A percentile compares a stretch with the other conserved stretches of the same genome.
phyloP scores from a whole-genome alignment of 2,888 invertebrate genomes.

The Meliscaeva auricollis region DNA sequence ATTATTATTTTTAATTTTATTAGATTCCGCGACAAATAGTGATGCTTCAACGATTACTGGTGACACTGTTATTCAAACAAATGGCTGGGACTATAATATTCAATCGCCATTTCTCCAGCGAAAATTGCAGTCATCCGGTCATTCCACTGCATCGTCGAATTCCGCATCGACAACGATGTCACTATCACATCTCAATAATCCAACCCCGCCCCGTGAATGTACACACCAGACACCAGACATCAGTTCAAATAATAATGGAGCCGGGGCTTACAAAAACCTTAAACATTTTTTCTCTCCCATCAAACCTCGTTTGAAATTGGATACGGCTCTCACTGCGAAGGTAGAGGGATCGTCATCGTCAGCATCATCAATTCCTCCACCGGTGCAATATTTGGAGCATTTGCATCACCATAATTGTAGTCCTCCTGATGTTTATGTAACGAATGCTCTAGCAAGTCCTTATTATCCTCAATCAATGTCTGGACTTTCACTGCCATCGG shows the following conservation, averaged over 20 bases:
- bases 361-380: conserved; percentile 1
- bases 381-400: conserved; percentile 36
- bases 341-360: conserved; percentile 56
- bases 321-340: conserved; percentile 79
- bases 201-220: conserved; percentile 35
- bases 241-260: conserved; percentile 41
- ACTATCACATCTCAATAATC: conserved; percentile 48
- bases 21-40: conserved; percentile 76
- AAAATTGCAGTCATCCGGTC: conserved; percentile 76
- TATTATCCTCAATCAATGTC: conserved; percentile 77
- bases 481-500: conserved; percentile 74
- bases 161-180: conserved; percentile 58
- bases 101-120: conserved; percentile 81
- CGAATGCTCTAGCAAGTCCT: conserved; percentile 82
- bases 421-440: conserved; percentile 83
- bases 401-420: conserved; percentile 77
- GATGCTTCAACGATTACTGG: conserved; percentile 80
- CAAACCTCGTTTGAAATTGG: conserved; percentile 81
- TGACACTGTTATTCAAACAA: conserved; percentile 81
- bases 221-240: conserved; percentile 20
- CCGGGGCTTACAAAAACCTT: conserved; percentile 79
- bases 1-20: conserved; percentile 1
- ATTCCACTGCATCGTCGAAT: conserved; percentile 37
- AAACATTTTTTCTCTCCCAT: conserved; percentile 85
- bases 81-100: conserved; percentile 83